These are phyloP conservation scores for Opisthograptis luteolata DNA, from an alignment of 2,888 invertebrate genomes.

Conservation along the genomic window DNA sequence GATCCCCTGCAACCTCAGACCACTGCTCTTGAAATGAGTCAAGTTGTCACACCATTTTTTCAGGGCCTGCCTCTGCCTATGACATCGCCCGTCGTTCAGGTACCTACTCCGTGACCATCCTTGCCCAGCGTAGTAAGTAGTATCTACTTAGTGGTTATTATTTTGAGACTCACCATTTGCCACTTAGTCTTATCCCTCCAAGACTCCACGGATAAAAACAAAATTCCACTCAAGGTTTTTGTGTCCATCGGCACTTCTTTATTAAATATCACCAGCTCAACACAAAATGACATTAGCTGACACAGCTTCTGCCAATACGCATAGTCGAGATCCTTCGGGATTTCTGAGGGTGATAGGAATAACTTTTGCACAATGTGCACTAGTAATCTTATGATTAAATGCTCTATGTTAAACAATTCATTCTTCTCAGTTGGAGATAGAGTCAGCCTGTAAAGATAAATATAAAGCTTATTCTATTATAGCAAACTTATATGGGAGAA, in stretches of 20 bases:
- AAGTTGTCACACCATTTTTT: no score
- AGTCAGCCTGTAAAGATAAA: background rate
- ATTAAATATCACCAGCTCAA: conserved; percentile 65
- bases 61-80: no score
- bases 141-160: no score
- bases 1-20: no score
- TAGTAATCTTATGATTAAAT: conserved; percentile 57
- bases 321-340: background rate
- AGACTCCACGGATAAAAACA: conserved; percentile 73
- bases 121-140: no score
- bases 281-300: conserved; percentile 34
- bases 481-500: no score
- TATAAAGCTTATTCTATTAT: background rate
- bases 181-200: conserved; percentile 64
- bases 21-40: no score
- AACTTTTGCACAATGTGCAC: conserved; percentile 60
- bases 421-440: conserved; percentile 68
- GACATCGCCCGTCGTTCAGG: no score
- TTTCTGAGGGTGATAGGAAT: no score
- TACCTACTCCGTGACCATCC: no score
- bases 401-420: conserved; percentile 61
- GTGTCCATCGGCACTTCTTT: conserved; percentile 86
- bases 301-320: background rate
- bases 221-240: conserved; percentile 85
- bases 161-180: conserved; percentile 53